phyloP scores from a whole-genome alignment of 2,888 invertebrate species.

The Diadegma fenestrale region DNA sequence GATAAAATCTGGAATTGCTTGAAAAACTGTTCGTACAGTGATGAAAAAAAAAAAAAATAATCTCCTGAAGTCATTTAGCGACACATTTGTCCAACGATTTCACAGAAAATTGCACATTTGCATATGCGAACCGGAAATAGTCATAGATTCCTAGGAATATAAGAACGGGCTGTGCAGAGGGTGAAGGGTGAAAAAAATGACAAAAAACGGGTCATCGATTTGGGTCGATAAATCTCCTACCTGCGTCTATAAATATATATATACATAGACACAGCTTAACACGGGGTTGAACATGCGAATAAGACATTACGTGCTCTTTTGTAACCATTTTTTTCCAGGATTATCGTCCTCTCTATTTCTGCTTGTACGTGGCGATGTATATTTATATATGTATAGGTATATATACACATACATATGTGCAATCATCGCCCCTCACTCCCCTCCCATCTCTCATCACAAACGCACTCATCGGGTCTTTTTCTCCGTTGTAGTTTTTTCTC shows the following conservation, averaged over 20 bases:
- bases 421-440: slow-evolving; percentile 51
- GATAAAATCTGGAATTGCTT: slow-evolving; percentile 1
- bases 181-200: neutral
- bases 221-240: slow-evolving; percentile 14
- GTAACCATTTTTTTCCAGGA: slow-evolving; percentile 14
- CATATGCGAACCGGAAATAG: slow-evolving; percentile 16
- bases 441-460: slow-evolving; percentile 57
- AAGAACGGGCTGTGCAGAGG: neutral
- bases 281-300: slow-evolving; percentile 55
- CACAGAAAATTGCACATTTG: slow-evolving; percentile 48
- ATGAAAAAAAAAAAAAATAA: neutral
- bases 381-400: neutral
- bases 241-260: neutral
- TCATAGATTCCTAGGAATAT: slow-evolving; percentile 26
- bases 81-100: slow-evolving; percentile 42
- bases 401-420: slow-evolving; percentile 22
- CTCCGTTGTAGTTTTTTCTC: slow-evolving; percentile 37
- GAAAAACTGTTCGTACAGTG: neutral
- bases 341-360: slow-evolving; percentile 40
- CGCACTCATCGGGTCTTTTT: slow-evolving; percentile 55
- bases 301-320: slow-evolving; percentile 52
- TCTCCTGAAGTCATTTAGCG: neutral
- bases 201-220: slow-evolving; percentile 54
- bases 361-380: slow-evolving; percentile 20
- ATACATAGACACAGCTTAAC: slow-evolving; percentile 20